Base-by-base conservation (phyloP, 2,113 vertebrate species). In the Poicephalus meyeri region DNA sequence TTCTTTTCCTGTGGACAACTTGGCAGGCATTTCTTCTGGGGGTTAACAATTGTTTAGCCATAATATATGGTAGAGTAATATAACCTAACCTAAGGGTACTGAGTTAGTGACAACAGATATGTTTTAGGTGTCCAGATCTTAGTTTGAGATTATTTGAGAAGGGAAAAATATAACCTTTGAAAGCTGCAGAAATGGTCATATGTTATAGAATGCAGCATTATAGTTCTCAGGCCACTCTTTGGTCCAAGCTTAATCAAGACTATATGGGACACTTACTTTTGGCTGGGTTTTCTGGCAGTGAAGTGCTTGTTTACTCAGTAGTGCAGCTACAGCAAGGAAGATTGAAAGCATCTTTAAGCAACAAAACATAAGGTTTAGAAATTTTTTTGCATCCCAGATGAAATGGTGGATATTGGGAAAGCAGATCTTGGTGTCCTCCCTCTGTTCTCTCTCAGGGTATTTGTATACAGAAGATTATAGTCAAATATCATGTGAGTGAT, bases 361-460 rank as follows among this genome's bases (percentile, higher is more conserved):
- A 93, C 37, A 80, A 87, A 89, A 44, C 31, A 31, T 60, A 84
- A 7, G 47, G n/a, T 56, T 91, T 52, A 72, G 58, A 74, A 91
- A 87, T 91, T 89, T 94, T 94, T 94, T 91, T 95, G 74, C 29
- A 20, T 85, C 70, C 94, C 93, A 96, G 87, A 93, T 95, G 94
- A 49, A 89, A 89, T 61, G 37, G 77, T 72, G 26, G 77, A 84
- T 94, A 81, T 87, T 93, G 65, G 93, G 66, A 63, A 94, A 94
- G 52, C 52, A 33, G 39, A 74, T 84, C 66, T 60, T 74, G 20
- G 35, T 73, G 65, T 17, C 13, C 28, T 89, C 52, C 31, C 39
- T 47, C 68, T 78, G 39, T 79, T 92, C 56, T 71, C 18, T 91
- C 80, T 78, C 65, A 92, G 61, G 65, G 76, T 91, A 84, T 69